Evolutionary conservation across 2,888 invertebrate species (phyloP), one percentile per base, ranked within the genome.

Genomic region (Drosophila neonasuta): DNA sequence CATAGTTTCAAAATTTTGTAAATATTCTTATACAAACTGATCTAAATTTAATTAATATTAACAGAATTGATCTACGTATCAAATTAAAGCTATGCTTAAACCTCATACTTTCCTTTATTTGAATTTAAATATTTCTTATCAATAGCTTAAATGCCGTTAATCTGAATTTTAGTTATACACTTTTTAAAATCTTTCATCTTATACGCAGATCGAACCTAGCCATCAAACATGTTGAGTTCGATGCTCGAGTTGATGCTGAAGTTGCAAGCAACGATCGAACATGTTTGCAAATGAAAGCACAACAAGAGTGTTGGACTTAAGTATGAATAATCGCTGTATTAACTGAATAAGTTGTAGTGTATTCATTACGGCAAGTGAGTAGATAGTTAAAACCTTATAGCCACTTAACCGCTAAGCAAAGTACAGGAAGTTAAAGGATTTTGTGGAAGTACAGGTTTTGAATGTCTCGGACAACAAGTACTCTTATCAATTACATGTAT

Each of bases 161-260:
- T 15, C 15, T 15, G 8, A 41, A 41, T 41, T 15, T 41, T 41
- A 41, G 13, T 41, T 30, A 30, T 42, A 17, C 15, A 9, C 24
- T 32, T 49, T 1, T 2, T 20, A 2, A 9, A 9, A 6, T 39
- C 6, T 13, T 11, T 0, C 54, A 32, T 20, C 54, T 55, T 55
- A 55, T 24, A 24, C 13, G n/a, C 44, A n/a, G 42, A 44, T 54
- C 54, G 11, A 51, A 20, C 10, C 7, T 15, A 5, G 1, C 2
- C 17, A 29, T 49, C 73, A 15, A 71, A 61, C 68, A 46, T 61
- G 69, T 51, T n/a, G 9, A 4, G 52, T 56, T 55, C 8, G 55
- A 48, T 20, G 51, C 46, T 29, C 13, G 11, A 10, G n/a, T 9
- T 20, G 9, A 54, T n/a, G 64, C 29, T 58, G 48, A 11, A 46